phyloP scores from a whole-genome alignment of 2,797 vertebrate species.

The Phataginus tetradactyla region DNA sequence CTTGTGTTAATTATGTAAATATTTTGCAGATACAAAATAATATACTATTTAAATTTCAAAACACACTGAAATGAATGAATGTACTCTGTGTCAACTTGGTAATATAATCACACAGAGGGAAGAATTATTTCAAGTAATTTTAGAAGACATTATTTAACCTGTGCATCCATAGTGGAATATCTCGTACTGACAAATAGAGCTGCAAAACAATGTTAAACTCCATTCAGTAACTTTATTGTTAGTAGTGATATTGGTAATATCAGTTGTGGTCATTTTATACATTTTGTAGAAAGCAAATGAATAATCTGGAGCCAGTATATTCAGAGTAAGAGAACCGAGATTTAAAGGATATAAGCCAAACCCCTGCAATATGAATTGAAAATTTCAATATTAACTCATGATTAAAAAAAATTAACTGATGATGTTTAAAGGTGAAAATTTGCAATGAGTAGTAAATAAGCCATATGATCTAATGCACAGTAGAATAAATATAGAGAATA shows the following conservation, averaged over 20 bases:
- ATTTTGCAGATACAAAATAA: background rate
- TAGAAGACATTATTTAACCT: background rate
- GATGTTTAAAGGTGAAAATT: background rate
- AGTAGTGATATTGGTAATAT: background rate
- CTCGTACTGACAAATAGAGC: background rate
- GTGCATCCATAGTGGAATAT: background rate
- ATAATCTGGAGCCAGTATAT: background rate
- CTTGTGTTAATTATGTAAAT: background rate
- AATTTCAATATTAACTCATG: background rate
- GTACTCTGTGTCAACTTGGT: background rate
- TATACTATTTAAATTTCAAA: background rate
- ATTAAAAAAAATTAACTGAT: background rate
- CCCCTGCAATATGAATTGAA: background rate
- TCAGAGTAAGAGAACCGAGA: background rate
- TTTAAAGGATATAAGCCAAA: background rate
- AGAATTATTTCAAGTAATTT: slow-evolving; percentile 13
- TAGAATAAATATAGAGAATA: background rate
- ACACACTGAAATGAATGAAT: background rate
- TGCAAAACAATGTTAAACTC: background rate
- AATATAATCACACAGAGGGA: background rate
- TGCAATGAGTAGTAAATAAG: background rate
- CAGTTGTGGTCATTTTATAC: background rate
- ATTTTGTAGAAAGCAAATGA: background rate
- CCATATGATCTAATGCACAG: background rate
- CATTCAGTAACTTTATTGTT: background rate